Base-by-base conservation (phyloP, 2,888 invertebrate species). In the Acheta domesticus region DNA sequence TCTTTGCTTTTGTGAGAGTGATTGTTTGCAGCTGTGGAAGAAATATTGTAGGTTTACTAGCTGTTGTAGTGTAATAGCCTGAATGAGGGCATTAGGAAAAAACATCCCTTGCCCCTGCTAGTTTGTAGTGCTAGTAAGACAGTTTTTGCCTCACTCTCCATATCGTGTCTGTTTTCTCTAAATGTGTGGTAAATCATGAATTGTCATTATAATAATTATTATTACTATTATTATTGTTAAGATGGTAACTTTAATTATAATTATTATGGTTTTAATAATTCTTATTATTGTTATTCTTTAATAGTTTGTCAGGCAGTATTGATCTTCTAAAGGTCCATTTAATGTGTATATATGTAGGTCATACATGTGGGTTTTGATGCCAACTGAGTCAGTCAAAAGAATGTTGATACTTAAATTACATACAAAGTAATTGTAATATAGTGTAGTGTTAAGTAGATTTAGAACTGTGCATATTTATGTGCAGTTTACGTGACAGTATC, bases 381-480 rank as follows among this genome's bases (percentile, higher is more conserved):
- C 62, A 62, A 62, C 62, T 62, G 62, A 62, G 62, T 62, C 62
- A 62, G 62, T 62, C 62, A 62, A 62, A 62, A 62, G 62, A 62
- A 36, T 62, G n/a, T 62, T 62, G 62, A 62, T 62, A 62, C 62
- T 62, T 62, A 62, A 62, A 62, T 62, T 62, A 62, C n/a, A 14
- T 62, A 62, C 14, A 14, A 62, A 62, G 62, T 62, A 62, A 19
- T 36, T 36, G 36, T 36, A 36, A 62, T n/a, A 62, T 62, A 62
- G 62, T 19, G n/a, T 62, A 62, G 62, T 62, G 14, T 62, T n/a
- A 62, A 62, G 14, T 62, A 62, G 62, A 62, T 14, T 62, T 14
- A 62, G 62, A 19, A 62, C 62, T 62, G 62, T 62, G 62, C 62
- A 62, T 62, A n/a, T 62, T 62, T 62, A 62, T 62, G 62, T 62